phyloP scores from a whole-genome alignment of 2,888 invertebrate species.

The Linnaemya vulpina region DNA sequence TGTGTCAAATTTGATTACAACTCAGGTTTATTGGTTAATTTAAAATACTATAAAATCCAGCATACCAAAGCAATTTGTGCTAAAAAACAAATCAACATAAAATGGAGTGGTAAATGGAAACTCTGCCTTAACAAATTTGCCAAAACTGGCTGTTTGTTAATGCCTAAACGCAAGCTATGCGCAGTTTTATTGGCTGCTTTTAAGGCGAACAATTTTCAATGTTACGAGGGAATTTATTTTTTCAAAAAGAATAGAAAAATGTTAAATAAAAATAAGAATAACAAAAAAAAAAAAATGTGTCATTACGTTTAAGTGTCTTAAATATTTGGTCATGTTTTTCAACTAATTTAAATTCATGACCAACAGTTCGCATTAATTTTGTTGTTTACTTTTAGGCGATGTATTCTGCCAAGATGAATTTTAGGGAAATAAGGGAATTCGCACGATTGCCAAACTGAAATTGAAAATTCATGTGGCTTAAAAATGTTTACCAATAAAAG shows the following conservation, averaged over 20 bases:
- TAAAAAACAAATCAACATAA: conserved; percentile 30
- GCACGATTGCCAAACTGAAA: conserved; percentile 17
- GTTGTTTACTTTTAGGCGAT: conserved; percentile 40
- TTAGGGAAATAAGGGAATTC: conserved; percentile 8
- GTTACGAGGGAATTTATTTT: background rate
- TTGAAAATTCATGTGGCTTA: conserved; percentile 37
- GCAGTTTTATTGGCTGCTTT: background rate
- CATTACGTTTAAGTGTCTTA: conserved; percentile 8
- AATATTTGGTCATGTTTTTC: background rate
- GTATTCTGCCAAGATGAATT: conserved; percentile 20
- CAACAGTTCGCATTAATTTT: conserved; percentile 60
- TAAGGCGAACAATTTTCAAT: background rate
- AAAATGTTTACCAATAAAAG: background rate
- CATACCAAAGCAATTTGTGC: conserved; percentile 64
- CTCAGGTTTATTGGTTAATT: conserved; percentile 66
- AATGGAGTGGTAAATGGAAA: conserved; percentile 13
- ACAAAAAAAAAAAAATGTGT: background rate
- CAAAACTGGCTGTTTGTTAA: background rate
- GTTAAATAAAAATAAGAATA: background rate
- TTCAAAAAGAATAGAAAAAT: background rate
- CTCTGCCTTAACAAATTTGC: background rate
- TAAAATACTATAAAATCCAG: conserved; percentile 61
- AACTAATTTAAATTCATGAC: conserved; percentile 70
- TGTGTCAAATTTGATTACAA: conserved; percentile 55
- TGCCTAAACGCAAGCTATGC: background rate